Conservation (phyloP, 2,888 invertebrate species). For the Agonopterix arenella region DNA sequence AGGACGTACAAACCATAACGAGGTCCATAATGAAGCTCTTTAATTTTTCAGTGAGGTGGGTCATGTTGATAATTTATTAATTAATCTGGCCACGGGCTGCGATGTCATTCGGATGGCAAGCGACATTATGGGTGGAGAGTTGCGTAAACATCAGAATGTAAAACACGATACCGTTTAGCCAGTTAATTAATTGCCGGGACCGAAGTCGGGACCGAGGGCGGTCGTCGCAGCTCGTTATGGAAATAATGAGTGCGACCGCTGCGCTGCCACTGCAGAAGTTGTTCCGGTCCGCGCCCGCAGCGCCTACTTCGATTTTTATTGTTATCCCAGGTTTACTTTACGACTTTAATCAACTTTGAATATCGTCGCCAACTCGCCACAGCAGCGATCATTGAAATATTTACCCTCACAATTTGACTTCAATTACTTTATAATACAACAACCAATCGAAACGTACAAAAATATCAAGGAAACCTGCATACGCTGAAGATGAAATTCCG, state of each 20-base stretch:
- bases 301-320: constrained; percentile 43
- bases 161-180: constrained; percentile 73
- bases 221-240: constrained; percentile 55
- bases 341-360: constrained; percentile 36
- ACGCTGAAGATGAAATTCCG: too few relatives aligned
- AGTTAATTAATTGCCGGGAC: constrained; percentile 71
- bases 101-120: constrained; percentile 54
- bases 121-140: constrained; percentile 70
- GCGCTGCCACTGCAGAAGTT: constrained; percentile 48
- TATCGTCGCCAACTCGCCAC: constrained; percentile 13
- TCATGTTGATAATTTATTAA: constrained; percentile 61
- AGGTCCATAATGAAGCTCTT: constrained; percentile 63
- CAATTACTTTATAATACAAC: too few relatives aligned
- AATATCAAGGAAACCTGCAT: too few relatives aligned
- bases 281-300: constrained; percentile 26
- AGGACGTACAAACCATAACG: constrained; percentile 49
- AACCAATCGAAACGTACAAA: too few relatives aligned
- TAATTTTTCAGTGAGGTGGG: constrained; percentile 66
- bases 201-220: constrained; percentile 36
- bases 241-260: constrained; percentile 65
- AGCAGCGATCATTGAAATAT: background rate
- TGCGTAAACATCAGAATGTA: constrained; percentile 72
- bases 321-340: constrained; percentile 39
- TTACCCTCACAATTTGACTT: background rate
- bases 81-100: constrained; percentile 58